Evolutionary conservation across 2,797 vertebrate species (phyloP), one percentile per base, ranked within the genome.

Genomic region (Spinibarbus caldwelli): DNA sequence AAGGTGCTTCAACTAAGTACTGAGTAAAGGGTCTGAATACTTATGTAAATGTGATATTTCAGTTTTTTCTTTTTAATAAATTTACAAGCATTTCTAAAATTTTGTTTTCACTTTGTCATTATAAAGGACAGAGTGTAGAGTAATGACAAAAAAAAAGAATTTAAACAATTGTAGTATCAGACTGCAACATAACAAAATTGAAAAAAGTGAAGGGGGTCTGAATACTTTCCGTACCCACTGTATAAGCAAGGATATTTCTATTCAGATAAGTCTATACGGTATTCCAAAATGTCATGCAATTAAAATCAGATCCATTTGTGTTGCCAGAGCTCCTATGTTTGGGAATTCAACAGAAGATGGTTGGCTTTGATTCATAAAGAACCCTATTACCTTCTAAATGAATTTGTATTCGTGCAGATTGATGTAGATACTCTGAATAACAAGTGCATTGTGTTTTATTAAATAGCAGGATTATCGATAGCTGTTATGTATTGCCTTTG

Each of bases 401-500:
- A 54, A 57, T 84, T 62, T 68, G n/a, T 67, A 80, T n/a, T n/a
- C n/a, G n/a, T n/a, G n/a, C n/a, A n/a, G n/a, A 80, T 87, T 85
- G 29, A 64, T 73, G 31, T 38, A 38, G 57, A 62, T 80, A 70
- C 21, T 41, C 29, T 57, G 23, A 62, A 85, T 72, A 43, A 76
- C 31, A 85, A 64, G 70, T 1, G 1, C 67, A 12, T 52, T 54
- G 17, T 64, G 17, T 80, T 67, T 85, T 77, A 67, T 52, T 47
- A 47, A 77, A 84, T 54, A 41, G 52, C 34, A 62, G 5, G 75
- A 79, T 85, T 85, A 78, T 36, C 14, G 62, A 15, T 57, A 54
- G n/a, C 70, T 43, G 62, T 76, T n/a, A 54, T 67, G 43, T 12
- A 41, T 41, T 77, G 10, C n/a, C 3, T 4, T 1, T 45, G 14